A percentile compares a stretch with the other conserved stretches of the same genome.
These are phyloP conservation scores for Kryptopterus vitreolus DNA, from an alignment of 2,797 vertebrate genomes.

Conservation along the genomic window DNA sequence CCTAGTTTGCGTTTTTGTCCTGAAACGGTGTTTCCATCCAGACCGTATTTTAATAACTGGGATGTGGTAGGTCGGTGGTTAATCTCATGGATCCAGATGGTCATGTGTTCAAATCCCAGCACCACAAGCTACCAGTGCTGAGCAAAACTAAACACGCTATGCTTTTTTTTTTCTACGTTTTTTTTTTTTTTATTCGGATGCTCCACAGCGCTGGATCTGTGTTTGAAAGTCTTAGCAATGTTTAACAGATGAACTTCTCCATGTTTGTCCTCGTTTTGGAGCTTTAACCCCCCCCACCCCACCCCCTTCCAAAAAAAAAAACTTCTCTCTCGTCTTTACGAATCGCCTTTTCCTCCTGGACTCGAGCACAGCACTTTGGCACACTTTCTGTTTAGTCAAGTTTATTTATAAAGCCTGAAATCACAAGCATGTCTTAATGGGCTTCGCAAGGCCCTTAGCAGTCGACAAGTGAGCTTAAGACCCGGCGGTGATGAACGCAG, in stretches of 20 bases:
- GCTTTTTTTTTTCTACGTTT: too few relatives aligned
- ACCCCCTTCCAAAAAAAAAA: too few relatives aligned
- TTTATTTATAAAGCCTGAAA: conserved; percentile 34
- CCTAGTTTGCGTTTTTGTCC: too few relatives aligned
- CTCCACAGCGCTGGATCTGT: neutral
- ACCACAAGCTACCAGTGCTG: too few relatives aligned
- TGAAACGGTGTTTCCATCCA: too few relatives aligned
- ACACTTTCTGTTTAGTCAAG: conserved; percentile 11
- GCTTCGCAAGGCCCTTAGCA: conserved; percentile 16
- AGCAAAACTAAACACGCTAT: too few relatives aligned
- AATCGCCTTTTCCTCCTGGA: conserved; percentile 5
- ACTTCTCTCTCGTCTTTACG: neutral
- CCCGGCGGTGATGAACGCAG: conserved; percentile 6
- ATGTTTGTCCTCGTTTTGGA: conserved; percentile 29
- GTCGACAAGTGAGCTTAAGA: neutral
- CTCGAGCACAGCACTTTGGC: neutral
- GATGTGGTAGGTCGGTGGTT: too few relatives aligned
- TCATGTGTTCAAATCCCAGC: too few relatives aligned
- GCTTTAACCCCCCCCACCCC: too few relatives aligned
- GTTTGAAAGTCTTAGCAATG: neutral
- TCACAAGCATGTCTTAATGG: conserved; percentile 21
- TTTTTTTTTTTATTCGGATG: neutral
- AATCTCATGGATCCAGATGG: too few relatives aligned
- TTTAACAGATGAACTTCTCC: conserved; percentile 9
- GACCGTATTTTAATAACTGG: too few relatives aligned